Base-by-base conservation (phyloP, 2,797 vertebrate genomes). In the Sebastolobus alascanus region DNA sequence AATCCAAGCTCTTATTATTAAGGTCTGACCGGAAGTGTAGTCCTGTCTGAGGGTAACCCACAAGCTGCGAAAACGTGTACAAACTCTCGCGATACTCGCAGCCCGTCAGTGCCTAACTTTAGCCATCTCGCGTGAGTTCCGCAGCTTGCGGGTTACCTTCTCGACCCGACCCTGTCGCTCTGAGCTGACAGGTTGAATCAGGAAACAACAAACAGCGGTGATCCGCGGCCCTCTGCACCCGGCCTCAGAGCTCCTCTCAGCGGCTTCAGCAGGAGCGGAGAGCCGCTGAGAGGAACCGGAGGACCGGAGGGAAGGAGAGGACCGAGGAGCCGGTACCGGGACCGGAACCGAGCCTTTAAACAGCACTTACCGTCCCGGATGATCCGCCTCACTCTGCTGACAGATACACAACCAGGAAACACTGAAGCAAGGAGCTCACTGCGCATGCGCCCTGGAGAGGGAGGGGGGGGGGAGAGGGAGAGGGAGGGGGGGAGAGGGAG, bases 361-460 rank as follows among this genome's bases (percentile, higher is more conserved):
- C 29, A 8, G 12, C 20, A 89, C 90, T 88, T 83, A 91, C 90
- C 89, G 73, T 73, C 13, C 25, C 68, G 4, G 79, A 46, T 35
- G 81, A 73, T 79, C 84, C 79, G 58, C 46, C 79, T 81, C 65
- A 68, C 56, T 67, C 77, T 18, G 78, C 69, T 75, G 83, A 86
- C 78, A 86, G 73, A 58, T 37, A 38, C 82, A 77, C 85, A 87
- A 90, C 88, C 82, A 82, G 91, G 92, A 93, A 93, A 43, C 79
- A 67, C 40, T 1, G 33, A 75, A 12, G 27, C 46, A 22, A 4
- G 0, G 22, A 63, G 61, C 20, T 0, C 40, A 73, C 3, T 73
- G 74, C 92, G 92, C 89, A 90, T 89, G 89, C 87, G 38, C 85
- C 2, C 0, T 20, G 22, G 22, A 27, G 6, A 25, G 38, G 52